Evolutionary conservation across 2,113 vertebrate genomes (phyloP).

Genomic region (Ophiodon elongatus): DNA sequence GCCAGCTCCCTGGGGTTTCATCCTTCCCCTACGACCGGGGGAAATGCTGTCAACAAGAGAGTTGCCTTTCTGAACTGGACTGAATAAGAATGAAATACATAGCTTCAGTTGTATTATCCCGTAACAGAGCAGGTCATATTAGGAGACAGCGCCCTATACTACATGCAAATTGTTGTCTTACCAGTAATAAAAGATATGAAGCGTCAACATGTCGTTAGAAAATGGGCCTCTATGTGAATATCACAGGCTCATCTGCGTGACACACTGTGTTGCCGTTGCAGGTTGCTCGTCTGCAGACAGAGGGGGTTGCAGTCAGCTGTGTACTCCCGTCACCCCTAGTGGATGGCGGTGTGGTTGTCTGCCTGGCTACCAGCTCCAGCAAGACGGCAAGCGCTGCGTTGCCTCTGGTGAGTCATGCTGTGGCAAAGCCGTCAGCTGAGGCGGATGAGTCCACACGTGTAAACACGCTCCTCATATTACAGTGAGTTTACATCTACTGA

Average conservation of each 20-base stretch:
- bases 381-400: slow-evolving; percentile 86
- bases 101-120: not conserved
- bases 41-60: not conserved
- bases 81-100: not conserved
- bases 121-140: not conserved
- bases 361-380: slow-evolving; percentile 89
- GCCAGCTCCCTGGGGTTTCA: not conserved
- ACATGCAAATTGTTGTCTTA: not conserved
- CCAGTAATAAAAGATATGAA: not conserved
- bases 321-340: slow-evolving; percentile 79
- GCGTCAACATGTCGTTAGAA: not conserved
- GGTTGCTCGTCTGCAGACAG: slow-evolving; percentile 92
- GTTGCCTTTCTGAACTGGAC: not conserved
- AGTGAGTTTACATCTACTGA: not conserved
- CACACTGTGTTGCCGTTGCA: slow-evolving; percentile 69
- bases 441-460: slow-evolving; percentile 24
- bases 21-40: not conserved
- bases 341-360: slow-evolving; percentile 91
- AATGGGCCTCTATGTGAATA: not conserved
- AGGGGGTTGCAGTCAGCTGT: slow-evolving; percentile 93
- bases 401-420: slow-evolving; percentile 85
- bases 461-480: not conserved
- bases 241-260: not conserved
- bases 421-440: slow-evolving; percentile 11
- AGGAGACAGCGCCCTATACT: not conserved